Evolutionary conservation across 2,113 vertebrate species (phyloP).

Genomic region (Talpa occidentalis): DNA sequence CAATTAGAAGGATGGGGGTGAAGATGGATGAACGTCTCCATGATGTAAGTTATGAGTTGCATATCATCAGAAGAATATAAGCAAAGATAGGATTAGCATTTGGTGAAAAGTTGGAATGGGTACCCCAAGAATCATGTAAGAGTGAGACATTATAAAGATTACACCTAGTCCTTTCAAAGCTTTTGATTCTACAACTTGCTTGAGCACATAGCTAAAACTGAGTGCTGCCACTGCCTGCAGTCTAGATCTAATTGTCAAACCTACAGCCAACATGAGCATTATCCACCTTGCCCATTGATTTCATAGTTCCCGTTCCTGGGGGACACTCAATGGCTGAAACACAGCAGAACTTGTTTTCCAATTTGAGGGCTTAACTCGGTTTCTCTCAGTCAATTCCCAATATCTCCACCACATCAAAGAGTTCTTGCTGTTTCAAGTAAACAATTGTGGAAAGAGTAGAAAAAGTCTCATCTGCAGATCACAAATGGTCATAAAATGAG

Average conservation of each 20-base stretch:
- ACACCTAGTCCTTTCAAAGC: background rate
- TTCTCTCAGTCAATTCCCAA: conserved; percentile 21
- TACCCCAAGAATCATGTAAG: background rate
- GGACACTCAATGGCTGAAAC: background rate
- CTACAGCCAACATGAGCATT: background rate
- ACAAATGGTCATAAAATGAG: conserved; percentile 59
- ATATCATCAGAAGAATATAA: conserved; percentile 1
- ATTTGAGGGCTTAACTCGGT: background rate
- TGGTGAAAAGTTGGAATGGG: background rate
- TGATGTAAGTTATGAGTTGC: background rate
- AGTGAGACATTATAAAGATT: background rate
- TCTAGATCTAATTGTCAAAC: background rate
- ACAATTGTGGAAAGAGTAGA: conserved; percentile 28
- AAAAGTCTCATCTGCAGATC: conserved; percentile 52
- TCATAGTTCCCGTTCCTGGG: background rate
- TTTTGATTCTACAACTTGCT: background rate
- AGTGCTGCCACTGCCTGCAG: background rate
- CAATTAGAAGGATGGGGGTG: background rate
- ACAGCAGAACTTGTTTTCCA: background rate
- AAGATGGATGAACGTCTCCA: background rate
- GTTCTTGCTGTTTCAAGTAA: conserved; percentile 57
- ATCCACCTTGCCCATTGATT: background rate
- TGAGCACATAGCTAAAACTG: background rate
- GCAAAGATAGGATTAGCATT: background rate
- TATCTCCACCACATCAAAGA: conserved; percentile 11